These are phyloP conservation scores for Caenorhabditis doughertyi DNA, from an alignment of 2,888 invertebrate species.

Conservation along the genomic window DNA sequence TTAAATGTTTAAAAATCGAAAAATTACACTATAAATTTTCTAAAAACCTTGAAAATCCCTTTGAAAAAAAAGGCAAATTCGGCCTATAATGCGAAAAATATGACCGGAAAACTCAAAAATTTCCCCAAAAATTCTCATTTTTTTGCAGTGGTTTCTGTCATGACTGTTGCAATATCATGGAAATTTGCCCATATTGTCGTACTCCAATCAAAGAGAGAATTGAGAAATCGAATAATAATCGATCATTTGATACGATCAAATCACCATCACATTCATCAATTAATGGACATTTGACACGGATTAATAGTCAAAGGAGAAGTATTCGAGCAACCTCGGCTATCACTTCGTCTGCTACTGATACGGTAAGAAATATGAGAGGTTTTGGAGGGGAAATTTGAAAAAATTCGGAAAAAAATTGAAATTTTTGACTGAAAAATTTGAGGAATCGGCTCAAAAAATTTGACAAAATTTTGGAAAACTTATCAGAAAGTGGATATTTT, in stretches of 20 bases:
- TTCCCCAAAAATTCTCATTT: neutral
- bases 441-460: too few relatives aligned
- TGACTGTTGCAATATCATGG: conserved; percentile 89
- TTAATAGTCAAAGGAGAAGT: conserved; percentile 49
- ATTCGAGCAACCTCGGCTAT: conserved; percentile 44
- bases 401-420: neutral
- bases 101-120: neutral
- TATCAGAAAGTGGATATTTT: too few relatives aligned
- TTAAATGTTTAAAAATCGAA: too few relatives aligned
- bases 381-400: neutral
- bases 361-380: conserved; percentile 17
- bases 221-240: conserved; percentile 23
- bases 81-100: neutral
- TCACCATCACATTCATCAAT: conserved; percentile 20
- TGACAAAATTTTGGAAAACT: too few relatives aligned
- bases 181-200: conserved; percentile 93
- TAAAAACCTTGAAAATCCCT: too few relatives aligned
- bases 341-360: neutral
- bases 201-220: conserved; percentile 85
- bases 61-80: neutral
- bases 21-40: too few relatives aligned
- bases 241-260: conserved; percentile 1
- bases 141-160: conserved; percentile 90
- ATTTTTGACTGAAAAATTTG: too few relatives aligned
- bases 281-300: conserved; percentile 2